Conservation (phyloP, 2,888 invertebrate genomes). For the Pelosia muscerda region DNA sequence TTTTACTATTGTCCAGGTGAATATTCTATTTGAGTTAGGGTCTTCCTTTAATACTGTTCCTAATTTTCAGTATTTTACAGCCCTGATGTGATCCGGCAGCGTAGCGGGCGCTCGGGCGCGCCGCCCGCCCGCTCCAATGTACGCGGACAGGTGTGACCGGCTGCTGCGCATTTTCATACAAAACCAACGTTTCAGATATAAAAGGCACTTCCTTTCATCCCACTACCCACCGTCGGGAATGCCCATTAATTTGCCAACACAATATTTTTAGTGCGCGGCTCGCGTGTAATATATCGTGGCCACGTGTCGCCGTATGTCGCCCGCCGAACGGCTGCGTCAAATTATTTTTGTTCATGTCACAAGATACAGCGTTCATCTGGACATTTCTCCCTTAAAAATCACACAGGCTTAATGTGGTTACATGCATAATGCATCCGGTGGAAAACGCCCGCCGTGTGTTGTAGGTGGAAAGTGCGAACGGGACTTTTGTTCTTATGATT, state of each 20-base stretch:
- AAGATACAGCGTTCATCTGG: conserved; percentile 86
- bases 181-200: conserved; percentile 86
- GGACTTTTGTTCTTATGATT: neutral
- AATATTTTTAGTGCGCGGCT: conserved; percentile 87
- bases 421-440: conserved; percentile 73
- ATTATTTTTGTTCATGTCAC: conserved; percentile 87
- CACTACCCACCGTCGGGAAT: conserved; percentile 85
- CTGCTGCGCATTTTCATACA: conserved; percentile 85
- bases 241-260: conserved; percentile 88
- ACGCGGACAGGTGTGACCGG: conserved; percentile 84
- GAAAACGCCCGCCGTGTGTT: conserved; percentile 57
- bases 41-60: neutral
- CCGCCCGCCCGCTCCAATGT: conserved; percentile 62
- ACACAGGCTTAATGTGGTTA: conserved; percentile 73
- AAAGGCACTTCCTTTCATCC: conserved; percentile 87
- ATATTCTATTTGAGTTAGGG: neutral
- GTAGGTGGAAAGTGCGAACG: conserved; percentile 29
- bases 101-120: conserved; percentile 45
- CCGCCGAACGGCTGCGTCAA: conserved; percentile 85
- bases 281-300: conserved; percentile 86
- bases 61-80: conserved; percentile 37
- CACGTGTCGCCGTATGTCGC: conserved; percentile 87
- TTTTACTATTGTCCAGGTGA: neutral
- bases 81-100: conserved; percentile 55
- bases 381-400: conserved; percentile 85